A percentile compares a stretch with the other conserved stretches of the same genome.
Conservation (phyloP, 2,888 invertebrate species). For the Antitype chi region DNA sequence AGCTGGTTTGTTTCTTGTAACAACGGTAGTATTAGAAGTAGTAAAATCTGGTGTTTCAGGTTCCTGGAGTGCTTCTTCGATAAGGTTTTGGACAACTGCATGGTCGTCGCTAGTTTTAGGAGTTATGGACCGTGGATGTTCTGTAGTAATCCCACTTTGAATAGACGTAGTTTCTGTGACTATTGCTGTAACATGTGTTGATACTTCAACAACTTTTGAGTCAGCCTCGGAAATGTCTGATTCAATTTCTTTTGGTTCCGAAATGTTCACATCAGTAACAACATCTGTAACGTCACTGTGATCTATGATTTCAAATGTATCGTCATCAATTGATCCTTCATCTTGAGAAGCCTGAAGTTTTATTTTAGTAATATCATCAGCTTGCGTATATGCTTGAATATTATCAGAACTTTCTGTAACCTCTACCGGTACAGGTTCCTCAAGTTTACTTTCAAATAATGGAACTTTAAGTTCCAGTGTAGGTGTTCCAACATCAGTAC, state of each 20-base stretch:
- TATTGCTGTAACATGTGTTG: conserved; percentile 17
- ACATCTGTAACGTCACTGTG: conserved; percentile 55
- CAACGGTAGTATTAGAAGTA: conserved; percentile 1
- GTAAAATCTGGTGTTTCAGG: conserved; percentile 21
- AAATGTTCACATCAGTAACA: conserved; percentile 11
- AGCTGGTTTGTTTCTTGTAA: conserved; percentile 29
- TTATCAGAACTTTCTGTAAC: neutral
- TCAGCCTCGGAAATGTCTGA: neutral
- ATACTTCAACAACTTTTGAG: conserved; percentile 7
- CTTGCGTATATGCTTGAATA: too few relatives aligned
- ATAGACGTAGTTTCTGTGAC: conserved; percentile 16
- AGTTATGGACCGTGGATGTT: conserved; percentile 29
- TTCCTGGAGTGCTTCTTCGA: conserved; percentile 62
- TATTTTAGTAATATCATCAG: conserved; percentile 7
- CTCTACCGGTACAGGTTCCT: neutral
- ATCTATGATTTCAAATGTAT: conserved; percentile 69
- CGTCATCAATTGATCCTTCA: conserved; percentile 50
- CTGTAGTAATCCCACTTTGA: neutral
- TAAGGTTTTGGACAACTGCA: conserved; percentile 44
- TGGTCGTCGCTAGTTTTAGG: conserved; percentile 49
- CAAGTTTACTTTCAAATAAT: conserved; percentile 28
- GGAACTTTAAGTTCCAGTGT: conserved; percentile 46
- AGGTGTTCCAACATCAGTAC: conserved; percentile 54
- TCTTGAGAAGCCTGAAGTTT: conserved; percentile 14
- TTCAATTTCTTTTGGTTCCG: conserved; percentile 2